Base-by-base conservation (phyloP, 2,797 vertebrate species). In the Pangasius krempfi region DNA sequence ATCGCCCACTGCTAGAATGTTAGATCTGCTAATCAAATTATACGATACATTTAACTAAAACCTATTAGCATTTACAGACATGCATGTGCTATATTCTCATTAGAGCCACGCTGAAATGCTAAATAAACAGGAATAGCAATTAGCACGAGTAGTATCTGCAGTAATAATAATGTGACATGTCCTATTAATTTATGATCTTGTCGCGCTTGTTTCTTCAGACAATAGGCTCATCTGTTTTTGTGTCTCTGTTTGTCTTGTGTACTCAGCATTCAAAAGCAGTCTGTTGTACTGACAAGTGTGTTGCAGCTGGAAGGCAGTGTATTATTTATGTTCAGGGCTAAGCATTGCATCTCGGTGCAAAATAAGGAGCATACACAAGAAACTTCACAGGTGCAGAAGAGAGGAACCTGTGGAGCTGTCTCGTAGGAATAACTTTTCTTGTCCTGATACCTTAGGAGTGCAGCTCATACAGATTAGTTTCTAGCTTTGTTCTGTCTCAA, bases 241-340 rank as follows among this genome's bases (percentile, higher is more conserved):
- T 81, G 72, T 86, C 86, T 90, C 78, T 89, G 83, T 92, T 88
- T 84, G 75, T 86, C 84, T 90, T 95, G 94, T 95, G 95, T 94
- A 93, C 92, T 88, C 30, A 88, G 88, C 66, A 83, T 90, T 89
- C 90, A 5, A 89, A 93, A 89, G 89, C 94, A 93, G 90, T 89
- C 91, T 44, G 92, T 87, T 86, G 91, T 89, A 5, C 22, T 20
- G 88, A 89, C 88, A 88, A 91, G 92, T 92, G 91, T 78, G 87
- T 93, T 91, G 93, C 92, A 92, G 94, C 94, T 76, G 75, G 78
- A 81, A 87, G 80, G 66, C 75, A 37, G 78, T 25, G 62, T 80
- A 60, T 82, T 91, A 89, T 89, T 91, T 88, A 89, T 89, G 66
- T 75, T 84, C 80, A 52, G 75, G 89, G 82, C 86, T 88, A 64